These are phyloP conservation scores for Choristoneura rosaceana DNA, from an alignment of 2,888 invertebrate species.

Conservation along the genomic window DNA sequence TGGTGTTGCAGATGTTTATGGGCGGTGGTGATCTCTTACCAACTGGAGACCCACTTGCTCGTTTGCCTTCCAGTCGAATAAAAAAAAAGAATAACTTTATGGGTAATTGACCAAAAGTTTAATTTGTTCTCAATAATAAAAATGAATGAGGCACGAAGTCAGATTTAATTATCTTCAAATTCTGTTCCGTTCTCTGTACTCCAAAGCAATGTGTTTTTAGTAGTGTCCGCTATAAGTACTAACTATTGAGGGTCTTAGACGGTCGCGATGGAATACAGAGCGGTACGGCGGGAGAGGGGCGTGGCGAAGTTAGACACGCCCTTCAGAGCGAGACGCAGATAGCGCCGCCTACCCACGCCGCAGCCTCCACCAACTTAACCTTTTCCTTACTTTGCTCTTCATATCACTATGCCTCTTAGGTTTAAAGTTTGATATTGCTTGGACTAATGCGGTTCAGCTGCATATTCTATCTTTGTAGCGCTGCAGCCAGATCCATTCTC, in stretches of 20 bases:
- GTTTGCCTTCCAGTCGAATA: no score
- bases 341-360: constrained; percentile 71
- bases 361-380: constrained; percentile 57
- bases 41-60: no score
- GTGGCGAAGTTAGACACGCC: constrained; percentile 73
- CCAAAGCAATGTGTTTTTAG: constrained; percentile 1
- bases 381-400: constrained; percentile 46
- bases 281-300: constrained; percentile 59
- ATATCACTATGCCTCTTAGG: constrained; percentile 44
- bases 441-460: constrained; percentile 1
- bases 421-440: constrained; percentile 58
- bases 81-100: background rate
- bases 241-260: constrained; percentile 43
- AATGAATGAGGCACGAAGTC: background rate
- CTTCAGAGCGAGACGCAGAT: constrained; percentile 69
- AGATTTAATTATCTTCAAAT: constrained; percentile 4
- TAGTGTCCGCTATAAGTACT: constrained; percentile 9
- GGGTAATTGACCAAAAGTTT: background rate
- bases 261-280: constrained; percentile 50
- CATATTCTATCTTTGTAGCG: constrained; percentile 37
- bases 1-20: no score
- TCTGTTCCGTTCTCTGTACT: constrained; percentile 9
- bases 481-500: constrained; percentile 59
- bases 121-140: background rate
- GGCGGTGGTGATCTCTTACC: no score